Conservation (phyloP, 2,797 vertebrate genomes). For the Sebastes alutus region DNA sequence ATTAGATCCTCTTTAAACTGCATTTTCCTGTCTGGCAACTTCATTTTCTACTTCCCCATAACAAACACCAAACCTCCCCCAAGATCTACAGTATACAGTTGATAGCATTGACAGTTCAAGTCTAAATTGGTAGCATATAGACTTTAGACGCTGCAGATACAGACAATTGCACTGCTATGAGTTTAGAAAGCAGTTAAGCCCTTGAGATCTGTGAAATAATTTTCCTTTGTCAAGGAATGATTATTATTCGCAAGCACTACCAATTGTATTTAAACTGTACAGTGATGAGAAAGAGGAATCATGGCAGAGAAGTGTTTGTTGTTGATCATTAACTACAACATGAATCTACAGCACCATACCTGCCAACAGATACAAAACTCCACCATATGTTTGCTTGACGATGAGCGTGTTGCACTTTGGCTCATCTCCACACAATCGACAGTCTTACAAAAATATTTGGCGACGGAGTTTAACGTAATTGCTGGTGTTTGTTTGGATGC, state of each 20-base stretch:
- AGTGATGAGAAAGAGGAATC: background rate
- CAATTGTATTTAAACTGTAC: background rate
- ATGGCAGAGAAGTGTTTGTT: background rate
- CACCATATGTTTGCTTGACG: background rate
- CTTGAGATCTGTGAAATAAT: background rate
- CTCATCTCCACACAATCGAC: background rate
- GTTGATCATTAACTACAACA: conserved; percentile 10
- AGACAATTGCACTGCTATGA: background rate
- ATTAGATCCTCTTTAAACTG: background rate
- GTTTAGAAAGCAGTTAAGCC: background rate
- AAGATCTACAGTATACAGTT: background rate
- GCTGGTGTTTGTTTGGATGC: conserved; percentile 50
- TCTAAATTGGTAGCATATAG: background rate
- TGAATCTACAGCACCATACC: background rate
- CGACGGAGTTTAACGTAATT: background rate
- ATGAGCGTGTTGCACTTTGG: background rate
- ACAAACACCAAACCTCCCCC: background rate
- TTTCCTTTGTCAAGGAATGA: background rate
- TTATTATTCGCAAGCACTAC: background rate
- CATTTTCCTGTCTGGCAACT: background rate
- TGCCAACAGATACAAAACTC: background rate
- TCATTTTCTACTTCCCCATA: conserved; percentile 6
- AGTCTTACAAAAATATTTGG: background rate
- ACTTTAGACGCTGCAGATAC: background rate
- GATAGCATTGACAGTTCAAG: background rate